These are phyloP conservation scores for Nymphicus hollandicus DNA, from an alignment of 2,113 vertebrate species.

Conservation along the genomic window DNA sequence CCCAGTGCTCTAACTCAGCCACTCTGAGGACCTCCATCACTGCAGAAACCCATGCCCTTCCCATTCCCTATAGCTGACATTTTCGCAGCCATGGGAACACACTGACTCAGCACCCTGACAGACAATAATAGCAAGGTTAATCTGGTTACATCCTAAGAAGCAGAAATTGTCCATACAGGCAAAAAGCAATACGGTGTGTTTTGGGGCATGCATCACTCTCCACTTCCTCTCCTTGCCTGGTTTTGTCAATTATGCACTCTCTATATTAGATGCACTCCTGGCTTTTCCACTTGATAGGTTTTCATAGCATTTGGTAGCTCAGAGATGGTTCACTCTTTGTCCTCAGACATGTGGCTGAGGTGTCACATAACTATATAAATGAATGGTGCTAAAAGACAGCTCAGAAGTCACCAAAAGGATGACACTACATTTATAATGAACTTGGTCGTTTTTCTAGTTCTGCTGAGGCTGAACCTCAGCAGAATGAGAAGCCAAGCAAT, in stretches of 20 bases:
- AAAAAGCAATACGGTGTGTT: background rate
- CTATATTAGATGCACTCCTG: background rate
- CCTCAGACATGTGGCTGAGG: background rate
- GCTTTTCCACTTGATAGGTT: background rate
- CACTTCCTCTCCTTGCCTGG: background rate
- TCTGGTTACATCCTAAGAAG: background rate
- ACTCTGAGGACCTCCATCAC: background rate
- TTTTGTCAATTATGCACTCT: background rate
- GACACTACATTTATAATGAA: background rate
- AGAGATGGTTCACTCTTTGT: background rate
- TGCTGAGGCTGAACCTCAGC: background rate
- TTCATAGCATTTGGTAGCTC: background rate
- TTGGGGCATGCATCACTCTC: background rate
- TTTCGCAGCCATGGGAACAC: background rate
- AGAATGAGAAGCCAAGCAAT: background rate
- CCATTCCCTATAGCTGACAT: background rate
- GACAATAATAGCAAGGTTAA: conserved; percentile 26
- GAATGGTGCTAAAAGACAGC: background rate
- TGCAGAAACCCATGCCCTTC: background rate
- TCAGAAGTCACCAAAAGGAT: background rate
- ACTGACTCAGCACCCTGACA: background rate
- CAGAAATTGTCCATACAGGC: background rate
- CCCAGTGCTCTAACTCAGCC: background rate
- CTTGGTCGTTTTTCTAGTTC: background rate
- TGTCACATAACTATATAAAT: background rate